phyloP scores from a whole-genome alignment of 2,888 invertebrate species.

The Orthosia incerta region DNA sequence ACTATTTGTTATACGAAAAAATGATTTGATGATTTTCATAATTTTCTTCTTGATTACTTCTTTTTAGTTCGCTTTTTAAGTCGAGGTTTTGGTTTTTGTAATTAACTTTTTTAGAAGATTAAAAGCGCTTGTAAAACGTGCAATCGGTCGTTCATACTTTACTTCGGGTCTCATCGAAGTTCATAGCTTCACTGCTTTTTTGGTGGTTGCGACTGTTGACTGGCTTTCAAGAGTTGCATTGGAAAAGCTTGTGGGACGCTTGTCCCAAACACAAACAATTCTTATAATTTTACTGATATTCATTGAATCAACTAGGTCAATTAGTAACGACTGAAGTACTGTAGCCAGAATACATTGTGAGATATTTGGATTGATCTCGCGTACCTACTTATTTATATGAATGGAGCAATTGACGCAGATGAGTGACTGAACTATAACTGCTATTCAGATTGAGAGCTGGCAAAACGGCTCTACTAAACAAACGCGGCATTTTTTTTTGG shows the following conservation, averaged over 20 bases:
- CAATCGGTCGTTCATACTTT: neutral
- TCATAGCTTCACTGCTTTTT: neutral
- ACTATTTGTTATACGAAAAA: too few relatives aligned
- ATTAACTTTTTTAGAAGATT: too few relatives aligned
- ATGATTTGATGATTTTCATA: too few relatives aligned
- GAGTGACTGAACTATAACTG: neutral
- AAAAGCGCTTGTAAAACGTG: too few relatives aligned
- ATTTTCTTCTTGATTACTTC: too few relatives aligned
- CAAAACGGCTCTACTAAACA: neutral
- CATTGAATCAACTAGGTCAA: neutral
- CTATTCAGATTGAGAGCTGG: neutral
- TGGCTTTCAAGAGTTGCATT: neutral
- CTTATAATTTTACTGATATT: neutral
- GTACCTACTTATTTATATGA: neutral
- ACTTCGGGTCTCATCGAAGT: neutral
- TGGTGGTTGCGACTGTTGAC: neutral
- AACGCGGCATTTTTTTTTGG: too few relatives aligned
- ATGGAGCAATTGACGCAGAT: slow-evolving; percentile 1
- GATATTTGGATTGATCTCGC: neutral
- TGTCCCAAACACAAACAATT: neutral
- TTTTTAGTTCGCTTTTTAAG: too few relatives aligned
- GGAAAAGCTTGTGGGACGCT: too few relatives aligned
- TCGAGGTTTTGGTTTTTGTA: too few relatives aligned
- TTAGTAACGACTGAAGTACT: neutral
- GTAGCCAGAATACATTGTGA: slow-evolving; percentile 15